These are phyloP conservation scores for Neoarius graeffei DNA, from an alignment of 2,113 vertebrate species.

Conservation along the genomic window DNA sequence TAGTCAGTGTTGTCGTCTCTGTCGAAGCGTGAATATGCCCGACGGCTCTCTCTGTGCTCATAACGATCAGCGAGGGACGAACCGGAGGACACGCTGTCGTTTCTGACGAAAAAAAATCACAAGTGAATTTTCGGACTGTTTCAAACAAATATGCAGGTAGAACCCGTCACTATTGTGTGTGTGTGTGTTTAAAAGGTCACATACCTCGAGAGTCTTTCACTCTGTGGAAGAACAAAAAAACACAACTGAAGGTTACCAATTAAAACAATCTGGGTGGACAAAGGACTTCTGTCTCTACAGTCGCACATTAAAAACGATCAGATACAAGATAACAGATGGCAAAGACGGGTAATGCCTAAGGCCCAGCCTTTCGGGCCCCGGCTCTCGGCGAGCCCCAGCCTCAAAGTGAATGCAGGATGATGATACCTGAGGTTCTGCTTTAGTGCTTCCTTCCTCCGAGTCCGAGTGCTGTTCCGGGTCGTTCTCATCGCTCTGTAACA, in stretches of 20 bases:
- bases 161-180: background rate
- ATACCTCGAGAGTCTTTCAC: too few relatives aligned
- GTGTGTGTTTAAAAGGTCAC: background rate
- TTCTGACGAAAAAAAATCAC: conserved; percentile 68
- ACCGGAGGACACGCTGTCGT: conserved; percentile 72
- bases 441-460: conserved; percentile 89
- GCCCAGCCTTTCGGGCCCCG: too few relatives aligned
- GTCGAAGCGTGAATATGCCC: conserved; percentile 83
- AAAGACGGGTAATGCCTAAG: too few relatives aligned
- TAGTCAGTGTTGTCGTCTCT: conserved; percentile 92
- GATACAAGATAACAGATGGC: too few relatives aligned
- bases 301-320: too few relatives aligned
- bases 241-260: too few relatives aligned
- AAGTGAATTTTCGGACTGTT: background rate
- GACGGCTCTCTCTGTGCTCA: conserved; percentile 84
- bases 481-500: conserved; percentile 90
- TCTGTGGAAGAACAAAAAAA: too few relatives aligned
- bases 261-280: too few relatives aligned
- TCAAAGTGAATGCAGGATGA: background rate
- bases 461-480: conserved; percentile 92
- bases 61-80: conserved; percentile 79
- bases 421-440: conserved; percentile 85
- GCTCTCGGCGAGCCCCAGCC: too few relatives aligned
- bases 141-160: background rate
- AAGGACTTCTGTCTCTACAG: too few relatives aligned